Evolutionary conservation across 2,113 vertebrate genomes (phyloP), one percentile per base, ranked within the genome.

Genomic region (Boleophthalmus pectinirostris): DNA sequence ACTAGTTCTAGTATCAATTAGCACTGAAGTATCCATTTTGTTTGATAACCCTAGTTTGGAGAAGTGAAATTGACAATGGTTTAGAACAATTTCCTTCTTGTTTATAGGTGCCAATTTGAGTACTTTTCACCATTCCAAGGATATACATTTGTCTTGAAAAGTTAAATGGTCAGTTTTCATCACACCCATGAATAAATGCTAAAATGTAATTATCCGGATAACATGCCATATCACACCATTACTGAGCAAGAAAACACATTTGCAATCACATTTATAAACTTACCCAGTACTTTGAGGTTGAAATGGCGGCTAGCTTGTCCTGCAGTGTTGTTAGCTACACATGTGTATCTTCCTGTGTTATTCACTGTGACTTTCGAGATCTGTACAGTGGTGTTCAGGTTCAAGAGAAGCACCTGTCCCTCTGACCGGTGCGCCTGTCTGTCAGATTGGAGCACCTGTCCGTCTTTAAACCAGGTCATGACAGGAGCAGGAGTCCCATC

Each of bases 291-390:
- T 78, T 93, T 96, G 3, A 99, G 88, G 56, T 82, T 72, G 47
- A 97, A 98, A 83, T 96, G 93, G 33, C 96, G 96, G 74, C 93
- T 96, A 60, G 85, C 88, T 71, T 97, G 95, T 20, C 98, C 98
- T 0, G 96, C 98, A 0, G 92, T 92, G 66, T 95, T 99, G 66
- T 93, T 89, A 13, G 96, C 97, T 46, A 92, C 23, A 6, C 98
- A 99, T 53, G 93, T 95, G 84, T 97, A 99, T 15, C 67, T 93
- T 24, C 96, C 97, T 0, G 93, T 82, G 47, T 98, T 90, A 5
- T 82, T 87, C 0, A 88, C 81, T 29, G 90, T 88, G 20, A 92
- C 87, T 57, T 69, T 51, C n/a, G 73, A 57, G 65, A 99, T 87
- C 67, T 93, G 94, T 70, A 99, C 80, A 7, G 93, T 92, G 86